Base-by-base conservation (phyloP, 1,140 invertebrate genomes). In the Agraylea sexmaculata region DNA sequence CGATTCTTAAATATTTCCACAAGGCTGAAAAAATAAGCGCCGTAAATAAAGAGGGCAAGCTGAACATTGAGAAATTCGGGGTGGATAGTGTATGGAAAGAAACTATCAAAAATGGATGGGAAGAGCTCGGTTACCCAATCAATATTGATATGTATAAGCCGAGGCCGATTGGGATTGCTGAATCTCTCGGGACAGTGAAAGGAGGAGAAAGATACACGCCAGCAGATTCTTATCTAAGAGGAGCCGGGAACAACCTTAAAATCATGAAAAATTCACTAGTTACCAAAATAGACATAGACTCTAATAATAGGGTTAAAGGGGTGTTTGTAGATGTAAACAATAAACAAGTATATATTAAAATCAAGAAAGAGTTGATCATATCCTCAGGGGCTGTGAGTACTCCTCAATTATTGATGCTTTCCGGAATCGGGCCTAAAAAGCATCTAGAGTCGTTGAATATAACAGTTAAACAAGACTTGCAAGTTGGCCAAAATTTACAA, bases 401-500 rank as follows among this genome's bases (percentile, higher is more conserved):
- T 0, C 70, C 72, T 4, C 66, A 73, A 48, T 45, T 64, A 46
- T 59, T 66, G 40, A 61, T 68, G 60, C 46, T 62, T 47, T 59
- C 70, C 46, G 53, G 65, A 42, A 50, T 67, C 44, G 59, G 70
- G 42, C 57, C 59, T 49, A 55, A 61, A 57, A 31, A 50, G 20
- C 60, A 66, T 37, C 37, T 66, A 4, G 38, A 56, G 38, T 49
- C 53, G 19, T 44, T 63, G 3, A 60, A 58, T 11, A 72, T 80
- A 5, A 41, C 61, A 1, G 50, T 69, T 1, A 46, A 72, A 3
- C 28, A 61, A 35, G 69, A 82, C 51, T 57, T 83, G 4, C 71
- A 75, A 0, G 83, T 87, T 2, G 83, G 83, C 0, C 53, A 71
- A 33, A 85, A 86, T 57, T 65, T 87, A 0, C 73, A 78, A 52